A percentile compares a stretch with the other conserved stretches of the same genome.
Conservation (phyloP, 2,888 invertebrate species). For the Trilocha varians region DNA sequence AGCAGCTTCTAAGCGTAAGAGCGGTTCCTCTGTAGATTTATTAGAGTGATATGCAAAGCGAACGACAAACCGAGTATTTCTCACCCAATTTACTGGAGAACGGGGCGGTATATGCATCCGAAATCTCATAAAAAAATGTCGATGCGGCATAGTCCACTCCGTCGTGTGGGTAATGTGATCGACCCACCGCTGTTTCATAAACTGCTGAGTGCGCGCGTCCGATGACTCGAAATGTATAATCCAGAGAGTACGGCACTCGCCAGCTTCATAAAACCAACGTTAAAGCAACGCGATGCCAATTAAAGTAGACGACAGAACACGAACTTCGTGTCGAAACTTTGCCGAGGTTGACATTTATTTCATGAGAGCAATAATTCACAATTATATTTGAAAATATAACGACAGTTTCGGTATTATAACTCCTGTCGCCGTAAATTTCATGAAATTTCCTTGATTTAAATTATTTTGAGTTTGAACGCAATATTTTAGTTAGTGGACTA, state of each 20-base stretch:
- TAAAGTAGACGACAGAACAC: conserved; percentile 48
- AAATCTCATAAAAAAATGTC: conserved; percentile 39
- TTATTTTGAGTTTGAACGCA: too few species aligned
- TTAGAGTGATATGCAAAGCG: conserved; percentile 45
- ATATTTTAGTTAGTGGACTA: too few species aligned
- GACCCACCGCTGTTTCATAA: conserved; percentile 30
- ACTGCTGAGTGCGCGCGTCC: conserved; percentile 17
- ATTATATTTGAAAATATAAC: conserved; percentile 43
- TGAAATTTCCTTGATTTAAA: neutral
- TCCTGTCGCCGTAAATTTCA: conserved; percentile 27
- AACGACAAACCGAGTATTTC: conserved; percentile 43
- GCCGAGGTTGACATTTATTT: conserved; percentile 43
- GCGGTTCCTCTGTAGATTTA: conserved; percentile 35
- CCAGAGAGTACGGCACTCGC: conserved; percentile 10
- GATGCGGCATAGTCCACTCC: conserved; percentile 25
- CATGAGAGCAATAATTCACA: conserved; percentile 48
- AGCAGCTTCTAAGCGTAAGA: conserved; percentile 21
- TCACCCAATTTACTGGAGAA: conserved; percentile 46
- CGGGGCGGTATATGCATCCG: conserved; percentile 20
- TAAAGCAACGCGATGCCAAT: conserved; percentile 51
- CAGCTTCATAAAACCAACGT: conserved; percentile 35
- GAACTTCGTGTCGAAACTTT: conserved; percentile 44
- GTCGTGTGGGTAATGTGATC: conserved; percentile 34
- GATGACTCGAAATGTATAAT: conserved; percentile 26
- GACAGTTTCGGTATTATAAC: conserved; percentile 26